Base-by-base conservation (phyloP, 2,113 vertebrate genomes). In the Parus major region DNA sequence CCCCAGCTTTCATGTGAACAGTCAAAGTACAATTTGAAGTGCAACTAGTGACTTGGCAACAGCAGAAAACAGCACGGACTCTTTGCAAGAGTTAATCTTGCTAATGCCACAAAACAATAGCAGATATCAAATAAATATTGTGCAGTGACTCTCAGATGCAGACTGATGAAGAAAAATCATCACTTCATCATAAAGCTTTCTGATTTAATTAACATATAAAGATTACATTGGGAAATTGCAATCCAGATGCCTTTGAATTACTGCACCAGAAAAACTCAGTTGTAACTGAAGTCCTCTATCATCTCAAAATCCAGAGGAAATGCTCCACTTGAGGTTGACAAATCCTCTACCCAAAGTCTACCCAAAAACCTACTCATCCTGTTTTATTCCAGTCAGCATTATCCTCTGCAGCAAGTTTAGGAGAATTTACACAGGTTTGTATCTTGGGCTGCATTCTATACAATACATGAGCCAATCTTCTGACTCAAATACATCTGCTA, bases 401-500 rank as follows among this genome's bases (percentile, higher is more conserved):
- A 77, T 49, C 66, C 42, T 64, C n/a, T 41, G 44, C 56, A 81
- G 8, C 18, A 70, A 41, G 9, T 55, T 73, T 15, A 64, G 22
- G 20, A 64, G 49, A 82, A 68, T 52, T 75, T 88, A 88, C 33
- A 53, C 15, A 77, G 23, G 25, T 12, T 39, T 1, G 1, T 28
- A 41, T 56, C 41, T 63, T 35, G 9, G 49, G 31, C 63, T 73
- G 33, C 19, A 71, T 55, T 77, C 39, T 93, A 11, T 35, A 42
- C 0, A 0, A 12, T 33, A 42, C 8, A 24, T 25, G 46, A 80
- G 41, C n/a, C 59, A 70, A 17, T 36, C 15, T 35, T 31, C 12
- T n/a, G 60, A 86, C 73, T 86, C 55, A 81, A 89, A 70, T 61
- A 42, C 69, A 70, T 77, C 41, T 77, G 41, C 59, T 72, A 31